Percentiles rank a stretch among this genome's conserved stretches.
Conservation (phyloP, 2,113 vertebrate species). For the Ranitomeya imitator region DNA sequence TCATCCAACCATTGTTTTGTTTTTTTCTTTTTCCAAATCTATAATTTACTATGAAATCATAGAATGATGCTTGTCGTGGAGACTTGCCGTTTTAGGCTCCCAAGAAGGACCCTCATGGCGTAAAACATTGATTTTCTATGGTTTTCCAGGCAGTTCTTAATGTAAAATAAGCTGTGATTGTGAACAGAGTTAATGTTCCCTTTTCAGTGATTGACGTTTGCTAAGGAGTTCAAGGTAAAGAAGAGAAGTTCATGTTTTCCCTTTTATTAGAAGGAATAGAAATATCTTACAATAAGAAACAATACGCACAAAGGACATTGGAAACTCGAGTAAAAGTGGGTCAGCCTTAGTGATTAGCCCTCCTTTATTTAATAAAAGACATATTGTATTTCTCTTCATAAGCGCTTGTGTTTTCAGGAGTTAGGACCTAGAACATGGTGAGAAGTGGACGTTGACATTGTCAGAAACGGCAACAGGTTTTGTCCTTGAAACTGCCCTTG, state of each 20-base stretch:
- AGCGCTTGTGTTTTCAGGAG: background rate
- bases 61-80: background rate
- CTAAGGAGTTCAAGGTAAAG: background rate
- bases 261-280: background rate
- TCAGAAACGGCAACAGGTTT: background rate
- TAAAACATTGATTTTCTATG: background rate
- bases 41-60: background rate
- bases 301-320: background rate
- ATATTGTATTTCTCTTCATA: background rate
- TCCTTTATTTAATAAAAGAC: constrained; percentile 16
- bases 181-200: background rate
- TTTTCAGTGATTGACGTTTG: background rate
- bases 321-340: constrained; percentile 1
- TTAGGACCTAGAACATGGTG: constrained; percentile 1
- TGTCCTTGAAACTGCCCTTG: background rate
- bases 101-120: background rate
- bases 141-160: background rate
- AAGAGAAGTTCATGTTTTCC: background rate
- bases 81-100: background rate
- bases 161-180: background rate
- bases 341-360: constrained; percentile 12
- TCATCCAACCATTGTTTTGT: background rate
- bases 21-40: background rate
- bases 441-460: background rate
- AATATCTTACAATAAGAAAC: constrained; percentile 17